A percentile compares a stretch with the other conserved stretches of the same genome.
phyloP scores from a whole-genome alignment of 1,140 invertebrate species.

The Drosophila persimilis region DNA sequence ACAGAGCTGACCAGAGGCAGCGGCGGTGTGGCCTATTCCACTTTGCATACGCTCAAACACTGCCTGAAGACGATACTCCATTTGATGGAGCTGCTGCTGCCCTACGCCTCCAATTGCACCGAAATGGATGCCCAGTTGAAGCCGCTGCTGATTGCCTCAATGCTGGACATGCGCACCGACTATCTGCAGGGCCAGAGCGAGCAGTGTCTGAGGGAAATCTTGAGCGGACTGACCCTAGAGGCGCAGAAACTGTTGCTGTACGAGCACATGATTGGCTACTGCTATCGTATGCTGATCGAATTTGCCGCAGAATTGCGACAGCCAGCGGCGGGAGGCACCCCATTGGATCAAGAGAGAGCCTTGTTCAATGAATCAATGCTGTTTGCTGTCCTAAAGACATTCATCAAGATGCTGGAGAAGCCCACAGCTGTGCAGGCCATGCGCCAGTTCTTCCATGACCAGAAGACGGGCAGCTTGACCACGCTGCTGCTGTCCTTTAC shows the following conservation, averaged over 20 bases:
- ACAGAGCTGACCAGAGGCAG: constrained; percentile 53
- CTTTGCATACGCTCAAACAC: constrained; percentile 78
- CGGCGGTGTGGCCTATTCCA: constrained; percentile 58
- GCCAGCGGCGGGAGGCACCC: neutral
- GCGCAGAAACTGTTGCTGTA: constrained; percentile 87
- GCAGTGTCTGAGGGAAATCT: constrained; percentile 87
- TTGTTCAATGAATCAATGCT: constrained; percentile 75
- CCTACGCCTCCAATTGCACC: constrained; percentile 42
- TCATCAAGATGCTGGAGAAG: constrained; percentile 93
- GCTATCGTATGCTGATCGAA: constrained; percentile 88
- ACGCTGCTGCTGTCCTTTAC: constrained; percentile 90
- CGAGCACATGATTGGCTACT: constrained; percentile 86
- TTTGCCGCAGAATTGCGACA: constrained; percentile 83
- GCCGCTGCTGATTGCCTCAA: constrained; percentile 88
- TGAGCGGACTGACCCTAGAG: constrained; percentile 85
- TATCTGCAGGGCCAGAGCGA: constrained; percentile 87
- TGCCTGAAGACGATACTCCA: constrained; percentile 72
- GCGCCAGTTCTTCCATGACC: constrained; percentile 90
- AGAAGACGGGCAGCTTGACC: constrained; percentile 86
- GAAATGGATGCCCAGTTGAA: constrained; percentile 63
- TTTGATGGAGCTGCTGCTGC: constrained; percentile 74
- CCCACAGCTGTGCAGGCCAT: constrained; percentile 91
- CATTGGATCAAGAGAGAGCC: constrained; percentile 46
- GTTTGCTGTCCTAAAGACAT: constrained; percentile 85
- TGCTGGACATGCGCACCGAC: constrained; percentile 89